phyloP scores from a whole-genome alignment of 2,797 vertebrate species.

The Sebastiscus albofasciatus region DNA sequence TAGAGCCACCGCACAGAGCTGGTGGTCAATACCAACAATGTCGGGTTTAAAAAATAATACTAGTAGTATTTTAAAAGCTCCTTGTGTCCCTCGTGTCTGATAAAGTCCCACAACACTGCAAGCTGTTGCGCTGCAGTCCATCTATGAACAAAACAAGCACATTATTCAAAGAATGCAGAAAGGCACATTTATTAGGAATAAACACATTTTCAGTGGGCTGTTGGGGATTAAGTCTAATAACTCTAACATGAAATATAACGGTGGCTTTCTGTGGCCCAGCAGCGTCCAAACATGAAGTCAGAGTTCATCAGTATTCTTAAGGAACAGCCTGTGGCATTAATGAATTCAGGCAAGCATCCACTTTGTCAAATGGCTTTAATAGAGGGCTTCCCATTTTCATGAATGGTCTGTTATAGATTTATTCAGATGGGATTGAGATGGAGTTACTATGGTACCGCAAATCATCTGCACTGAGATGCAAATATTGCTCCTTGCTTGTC shows the following conservation, averaged over 20 bases:
- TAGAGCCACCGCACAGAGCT: not conserved
- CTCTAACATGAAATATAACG: constrained; percentile 13
- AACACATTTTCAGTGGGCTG: constrained; percentile 12
- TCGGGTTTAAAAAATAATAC: constrained; percentile 35
- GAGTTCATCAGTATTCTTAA: constrained; percentile 73
- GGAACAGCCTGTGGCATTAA: constrained; percentile 57
- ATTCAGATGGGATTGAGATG: constrained; percentile 67
- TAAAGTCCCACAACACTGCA: not conserved
- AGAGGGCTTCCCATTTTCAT: constrained; percentile 74
- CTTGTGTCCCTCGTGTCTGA: not conserved
- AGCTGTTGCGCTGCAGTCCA: constrained; percentile 15
- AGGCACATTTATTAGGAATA: constrained; percentile 13
- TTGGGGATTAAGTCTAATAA: constrained; percentile 16
- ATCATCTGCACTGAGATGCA: constrained; percentile 56
- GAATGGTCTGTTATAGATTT: constrained; percentile 74
- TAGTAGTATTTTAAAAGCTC: constrained; percentile 25
- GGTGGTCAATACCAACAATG: constrained; percentile 44
- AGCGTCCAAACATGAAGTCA: constrained; percentile 38
- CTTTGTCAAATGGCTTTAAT: constrained; percentile 78
- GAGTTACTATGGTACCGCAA: constrained; percentile 62
- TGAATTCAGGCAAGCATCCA: constrained; percentile 72
- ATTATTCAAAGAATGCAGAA: not conserved
- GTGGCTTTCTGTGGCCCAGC: constrained; percentile 15
- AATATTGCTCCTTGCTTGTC: constrained; percentile 43
- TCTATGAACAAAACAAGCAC: constrained; percentile 11